Evolutionary conservation across 2,888 invertebrate genomes (phyloP).

Genomic region (Sarcophaga rosellei): DNA sequence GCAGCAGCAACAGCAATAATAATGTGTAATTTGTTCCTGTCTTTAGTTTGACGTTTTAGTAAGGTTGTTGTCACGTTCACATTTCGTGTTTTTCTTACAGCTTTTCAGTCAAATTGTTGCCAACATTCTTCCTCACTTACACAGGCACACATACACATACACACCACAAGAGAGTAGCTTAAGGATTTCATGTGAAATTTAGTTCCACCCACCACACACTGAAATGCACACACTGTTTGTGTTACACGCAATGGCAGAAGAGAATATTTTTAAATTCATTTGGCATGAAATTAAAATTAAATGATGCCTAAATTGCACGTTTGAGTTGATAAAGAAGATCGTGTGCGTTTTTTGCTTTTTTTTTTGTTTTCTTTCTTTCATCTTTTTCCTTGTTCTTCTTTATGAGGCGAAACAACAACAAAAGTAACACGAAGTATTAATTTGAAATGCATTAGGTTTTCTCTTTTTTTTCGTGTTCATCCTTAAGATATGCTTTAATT

Average conservation of each 20-base stretch:
- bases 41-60: slow-evolving; percentile 67
- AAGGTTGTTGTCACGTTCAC: slow-evolving; percentile 68
- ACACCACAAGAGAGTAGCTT: slow-evolving; percentile 18
- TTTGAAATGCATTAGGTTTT: slow-evolving; percentile 39
- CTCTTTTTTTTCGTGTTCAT: background rate
- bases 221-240: slow-evolving; percentile 29
- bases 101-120: slow-evolving; percentile 56
- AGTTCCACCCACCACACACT: slow-evolving; percentile 6
- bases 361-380: too few relatives aligned
- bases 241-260: slow-evolving; percentile 6
- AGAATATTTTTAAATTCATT: slow-evolving; percentile 67
- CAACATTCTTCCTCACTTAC: slow-evolving; percentile 9
- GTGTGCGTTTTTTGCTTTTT: too few relatives aligned
- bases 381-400: too few relatives aligned
- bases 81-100: slow-evolving; percentile 62
- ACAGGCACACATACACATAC: slow-evolving; percentile 8
- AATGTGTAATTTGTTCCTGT: slow-evolving; percentile 68
- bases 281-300: slow-evolving; percentile 69
- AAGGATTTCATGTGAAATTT: slow-evolving; percentile 8
- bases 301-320: slow-evolving; percentile 68
- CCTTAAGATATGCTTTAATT: slow-evolving; percentile 48
- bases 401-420: background rate
- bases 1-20: slow-evolving; percentile 21
- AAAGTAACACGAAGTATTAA: slow-evolving; percentile 7
- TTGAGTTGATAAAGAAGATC: slow-evolving; percentile 49